Evolutionary conservation across 2,888 invertebrate species (phyloP), one percentile per base, ranked within the genome.

Genomic region (Pollenia angustigena): DNA sequence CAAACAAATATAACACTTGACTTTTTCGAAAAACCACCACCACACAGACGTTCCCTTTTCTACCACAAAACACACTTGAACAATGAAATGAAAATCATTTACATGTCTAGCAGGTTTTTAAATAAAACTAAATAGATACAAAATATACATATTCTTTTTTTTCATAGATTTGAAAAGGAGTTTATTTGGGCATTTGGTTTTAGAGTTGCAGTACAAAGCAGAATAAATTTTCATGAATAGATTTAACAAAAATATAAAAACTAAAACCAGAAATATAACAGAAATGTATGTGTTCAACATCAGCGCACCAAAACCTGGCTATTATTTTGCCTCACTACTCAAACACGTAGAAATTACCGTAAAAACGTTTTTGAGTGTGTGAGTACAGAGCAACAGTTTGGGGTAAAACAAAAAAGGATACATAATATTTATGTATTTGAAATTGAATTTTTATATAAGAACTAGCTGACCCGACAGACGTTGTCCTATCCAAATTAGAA

Each of bases 1-100:
- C 52, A 80, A 62, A 80, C 52, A 80, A 52, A 80, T 32, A 50
- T 23, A 71, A 64, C 54, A 81, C 54, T 81, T 74, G 54, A 10
- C 54, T 72, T 72, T 54, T 40, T 0, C 46, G 44, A 44, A 10
- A 44, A 46, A 1, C 10, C 46, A 32, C 10, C 46, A 32, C 6
- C 12, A 12, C 54, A 44, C 32, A 54, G 44, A 44, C 56, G 7
- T 23, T 56, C 18, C 23, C 12, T 23, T 56, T 56, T 12, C 3
- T 18, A 54, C 18, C n/a, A 4, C 12, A 12, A 1, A 18, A 62
- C 14, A 62, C 18, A 62, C 75, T 50, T 16, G 42, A 54, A 18
- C 44, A n/a, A 74, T 32, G 32, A 23, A 48, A 72, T 72, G 8
- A 18, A 81, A 81, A 64, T 46, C 46, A 72, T 81, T 72, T 48